Base-by-base conservation (phyloP, 2,888 invertebrate species). In the Polymixis lichenea region DNA sequence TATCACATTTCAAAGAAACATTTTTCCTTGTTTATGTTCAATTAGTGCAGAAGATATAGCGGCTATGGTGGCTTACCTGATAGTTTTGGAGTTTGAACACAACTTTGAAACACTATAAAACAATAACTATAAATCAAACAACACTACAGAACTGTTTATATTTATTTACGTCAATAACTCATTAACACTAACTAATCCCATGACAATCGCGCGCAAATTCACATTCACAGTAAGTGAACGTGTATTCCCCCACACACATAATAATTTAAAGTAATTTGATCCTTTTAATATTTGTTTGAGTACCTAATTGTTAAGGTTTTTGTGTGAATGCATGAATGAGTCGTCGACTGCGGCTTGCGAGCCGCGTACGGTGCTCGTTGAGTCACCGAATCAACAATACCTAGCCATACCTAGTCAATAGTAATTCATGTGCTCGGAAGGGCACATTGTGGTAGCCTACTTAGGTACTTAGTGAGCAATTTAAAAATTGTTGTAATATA, bases 321-420 rank as follows among this genome's bases (percentile, higher is more conserved):
- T 83, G 85, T 85, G 81, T 76, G 71, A 86, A 77, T 71, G 67
- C 75, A 85, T 86, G 87, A 87, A 87, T 88, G 88, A 85, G 72
- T 83, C 75, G 81, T 60, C 69, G 64, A 61, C 71, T 77, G 67
- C 38, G 67, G 61, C 58, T 55, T 51, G 60, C 43, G 55, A 64
- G 70, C 43, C 62, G 81, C 56, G 60, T 67, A 67, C 65, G 67
- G 25, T 6, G 51, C n/a, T 19, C 56, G 75, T 74, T 87, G 87
- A 87, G 49, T 87, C 87, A 87, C 55, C 64, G 72, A 75, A 71
- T 61, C 78, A 83, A 88, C 85, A 86, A 83, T 85, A 79, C 77
- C 81, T 82, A 6, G 38, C 38, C 6, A 38, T 38, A 38, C 38
- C 38, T 38, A 38, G 85, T 46, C 1, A 11, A 11, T 13, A 87